phyloP scores from a whole-genome alignment of 2,797 vertebrate species.

The Pipistrellus pygmaeus region DNA sequence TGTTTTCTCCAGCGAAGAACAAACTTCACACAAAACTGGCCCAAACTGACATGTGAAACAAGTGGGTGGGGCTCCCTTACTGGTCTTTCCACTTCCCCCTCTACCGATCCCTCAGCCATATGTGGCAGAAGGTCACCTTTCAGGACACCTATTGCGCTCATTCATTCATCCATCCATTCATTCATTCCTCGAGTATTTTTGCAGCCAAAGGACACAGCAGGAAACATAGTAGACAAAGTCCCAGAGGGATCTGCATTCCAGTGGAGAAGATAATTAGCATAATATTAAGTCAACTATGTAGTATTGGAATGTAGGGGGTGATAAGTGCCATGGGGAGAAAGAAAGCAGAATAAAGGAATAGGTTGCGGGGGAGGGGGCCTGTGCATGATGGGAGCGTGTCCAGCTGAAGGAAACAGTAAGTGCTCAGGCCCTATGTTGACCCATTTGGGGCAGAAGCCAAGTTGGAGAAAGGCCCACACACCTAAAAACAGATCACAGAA shows the following conservation, averaged over 20 bases:
- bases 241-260: background rate
- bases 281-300: background rate
- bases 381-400: background rate
- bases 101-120: background rate
- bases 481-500: background rate
- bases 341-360: background rate
- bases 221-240: background rate
- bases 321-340: background rate
- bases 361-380: no score
- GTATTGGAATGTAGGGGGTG: background rate
- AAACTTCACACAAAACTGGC: background rate
- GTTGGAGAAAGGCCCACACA: background rate
- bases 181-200: constrained; percentile 4
- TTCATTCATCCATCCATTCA: background rate
- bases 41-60: background rate
- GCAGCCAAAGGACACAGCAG: background rate
- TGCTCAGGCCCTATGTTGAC: background rate
- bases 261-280: background rate
- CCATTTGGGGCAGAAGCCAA: background rate
- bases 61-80: background rate
- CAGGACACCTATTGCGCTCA: background rate
- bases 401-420: background rate
- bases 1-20: background rate
- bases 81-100: background rate
- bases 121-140: background rate